Evolutionary conservation across 2,797 vertebrate species (phyloP).

Genomic region (Coccyzus lansbergi): DNA sequence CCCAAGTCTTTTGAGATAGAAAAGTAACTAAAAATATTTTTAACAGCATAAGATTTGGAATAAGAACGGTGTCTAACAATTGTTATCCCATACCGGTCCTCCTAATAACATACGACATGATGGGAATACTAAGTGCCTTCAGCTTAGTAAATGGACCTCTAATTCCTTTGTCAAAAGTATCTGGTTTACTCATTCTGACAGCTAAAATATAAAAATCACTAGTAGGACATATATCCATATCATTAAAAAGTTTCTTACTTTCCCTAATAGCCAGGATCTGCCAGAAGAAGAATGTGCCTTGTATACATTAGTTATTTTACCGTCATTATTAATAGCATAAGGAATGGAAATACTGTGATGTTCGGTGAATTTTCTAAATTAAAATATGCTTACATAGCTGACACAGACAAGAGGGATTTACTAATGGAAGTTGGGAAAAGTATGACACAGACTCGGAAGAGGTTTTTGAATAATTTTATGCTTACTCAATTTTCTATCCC

Average conservation of each 20-base stretch:
- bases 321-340: not conserved
- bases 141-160: constrained; percentile 23
- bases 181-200: constrained; percentile 51
- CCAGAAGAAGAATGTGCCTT: not conserved
- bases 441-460: not conserved
- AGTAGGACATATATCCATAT: not conserved
- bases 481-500: not conserved
- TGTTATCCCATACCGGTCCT: not conserved
- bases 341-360: not conserved
- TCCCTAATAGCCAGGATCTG: not conserved
- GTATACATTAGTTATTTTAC: not conserved
- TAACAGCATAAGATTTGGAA: not conserved
- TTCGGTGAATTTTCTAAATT: not conserved
- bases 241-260: not conserved
- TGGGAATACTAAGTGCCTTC: constrained; percentile 39
- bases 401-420: not conserved
- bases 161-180: constrained; percentile 28
- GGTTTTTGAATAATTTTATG: not conserved
- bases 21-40: constrained; percentile 31
- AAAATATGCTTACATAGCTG: not conserved
- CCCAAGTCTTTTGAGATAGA: not conserved
- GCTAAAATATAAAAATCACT: constrained; percentile 28
- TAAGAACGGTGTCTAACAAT: not conserved
- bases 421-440: not conserved
- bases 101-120: constrained; percentile 39